phyloP scores from a whole-genome alignment of 2,888 invertebrate genomes.

The Diarsia dahlii region DNA sequence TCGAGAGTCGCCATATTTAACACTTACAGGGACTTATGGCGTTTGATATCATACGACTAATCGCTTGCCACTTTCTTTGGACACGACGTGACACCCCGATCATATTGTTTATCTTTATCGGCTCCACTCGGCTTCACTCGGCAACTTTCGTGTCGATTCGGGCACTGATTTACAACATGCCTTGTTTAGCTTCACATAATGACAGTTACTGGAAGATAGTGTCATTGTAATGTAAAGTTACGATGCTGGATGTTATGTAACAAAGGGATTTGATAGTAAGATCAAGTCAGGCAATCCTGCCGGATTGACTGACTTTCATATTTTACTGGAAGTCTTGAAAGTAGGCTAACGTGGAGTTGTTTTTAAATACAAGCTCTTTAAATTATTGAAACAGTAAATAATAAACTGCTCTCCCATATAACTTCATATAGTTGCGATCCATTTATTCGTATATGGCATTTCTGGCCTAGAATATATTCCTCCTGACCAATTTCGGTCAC shows the following conservation, averaged over 20 bases:
- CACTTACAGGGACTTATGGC: slow-evolving; percentile 78
- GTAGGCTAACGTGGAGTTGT: not conserved
- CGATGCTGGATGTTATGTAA: slow-evolving; percentile 30
- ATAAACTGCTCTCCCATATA: not conserved
- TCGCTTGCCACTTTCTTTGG: slow-evolving; percentile 68
- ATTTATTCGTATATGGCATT: not conserved
- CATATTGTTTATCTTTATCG: slow-evolving; percentile 66
- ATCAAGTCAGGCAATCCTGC: no score
- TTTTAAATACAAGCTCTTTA: not conserved
- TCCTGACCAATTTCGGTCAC: no score
- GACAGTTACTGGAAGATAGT: slow-evolving; percentile 52
- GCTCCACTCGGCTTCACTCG: slow-evolving; percentile 52
- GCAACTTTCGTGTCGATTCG: slow-evolving; percentile 62
- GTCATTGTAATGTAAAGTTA: slow-evolving; percentile 57
- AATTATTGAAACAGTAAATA: not conserved
- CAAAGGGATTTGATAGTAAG: slow-evolving; percentile 27
- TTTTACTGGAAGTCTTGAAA: slow-evolving; percentile 26
- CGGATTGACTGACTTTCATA: slow-evolving; percentile 39
- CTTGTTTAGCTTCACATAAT: slow-evolving; percentile 52
- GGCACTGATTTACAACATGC: slow-evolving; percentile 58
- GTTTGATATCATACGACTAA: slow-evolving; percentile 81
- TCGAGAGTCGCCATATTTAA: slow-evolving; percentile 74
- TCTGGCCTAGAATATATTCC: no score
- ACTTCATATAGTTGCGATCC: not conserved
- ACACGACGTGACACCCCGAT: slow-evolving; percentile 59